phyloP scores from a whole-genome alignment of 2,888 invertebrate genomes.

The Melieria crassipennis region DNA sequence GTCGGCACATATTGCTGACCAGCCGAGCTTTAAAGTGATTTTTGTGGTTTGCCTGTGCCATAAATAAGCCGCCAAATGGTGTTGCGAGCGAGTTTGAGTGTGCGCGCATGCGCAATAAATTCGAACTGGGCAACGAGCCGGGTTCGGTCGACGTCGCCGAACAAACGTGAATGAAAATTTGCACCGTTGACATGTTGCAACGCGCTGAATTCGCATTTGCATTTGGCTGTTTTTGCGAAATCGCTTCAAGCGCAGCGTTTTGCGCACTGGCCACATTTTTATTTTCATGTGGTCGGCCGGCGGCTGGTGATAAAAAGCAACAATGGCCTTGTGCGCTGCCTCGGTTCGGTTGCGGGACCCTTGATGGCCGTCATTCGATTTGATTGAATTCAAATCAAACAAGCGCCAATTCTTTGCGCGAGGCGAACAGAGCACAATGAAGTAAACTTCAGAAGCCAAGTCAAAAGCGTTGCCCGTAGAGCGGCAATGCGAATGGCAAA shows the following conservation, averaged over 20 bases:
- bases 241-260: too few species aligned
- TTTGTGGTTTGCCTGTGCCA: slow-evolving; percentile 45
- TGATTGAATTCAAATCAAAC: slow-evolving; percentile 64
- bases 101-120: slow-evolving; percentile 56
- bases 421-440: background rate
- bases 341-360: background rate
- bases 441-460: slow-evolving; percentile 22
- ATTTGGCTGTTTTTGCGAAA: background rate
- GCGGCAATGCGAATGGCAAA: slow-evolving; percentile 18
- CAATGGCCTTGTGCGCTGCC: slow-evolving; percentile 13
- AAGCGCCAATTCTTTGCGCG: slow-evolving; percentile 40
- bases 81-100: slow-evolving; percentile 23
- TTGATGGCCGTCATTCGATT: slow-evolving; percentile 42
- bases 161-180: background rate
- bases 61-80: slow-evolving; percentile 58
- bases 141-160: background rate
- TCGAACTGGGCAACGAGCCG: slow-evolving; percentile 33
- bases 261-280: background rate
- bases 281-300: background rate
- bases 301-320: background rate
- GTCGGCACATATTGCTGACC: background rate
- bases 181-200: too few species aligned
- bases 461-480: slow-evolving; percentile 33
- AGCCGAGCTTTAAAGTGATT: slow-evolving; percentile 20
- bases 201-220: background rate